Percentiles rank a stretch among this genome's conserved stretches.
phyloP scores from a whole-genome alignment of 2,797 vertebrate genomes.

The Alca torda region DNA sequence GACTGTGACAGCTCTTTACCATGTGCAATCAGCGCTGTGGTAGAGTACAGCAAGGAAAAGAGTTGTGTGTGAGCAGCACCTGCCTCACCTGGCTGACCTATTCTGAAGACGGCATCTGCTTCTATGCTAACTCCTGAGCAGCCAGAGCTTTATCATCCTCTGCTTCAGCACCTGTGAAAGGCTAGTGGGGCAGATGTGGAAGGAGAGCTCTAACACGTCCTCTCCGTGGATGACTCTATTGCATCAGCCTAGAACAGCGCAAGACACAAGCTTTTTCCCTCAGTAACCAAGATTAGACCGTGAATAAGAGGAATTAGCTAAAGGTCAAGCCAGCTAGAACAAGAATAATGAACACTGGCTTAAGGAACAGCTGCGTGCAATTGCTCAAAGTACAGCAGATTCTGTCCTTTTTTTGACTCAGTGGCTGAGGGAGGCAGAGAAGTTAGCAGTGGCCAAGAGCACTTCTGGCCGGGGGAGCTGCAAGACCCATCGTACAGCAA shows the following conservation, averaged over 20 bases:
- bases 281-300: slow-evolving; percentile 40
- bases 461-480: neutral
- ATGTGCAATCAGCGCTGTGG: neutral
- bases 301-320: slow-evolving; percentile 55
- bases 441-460: neutral
- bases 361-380: slow-evolving; percentile 50
- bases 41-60: neutral
- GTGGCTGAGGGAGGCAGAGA: neutral
- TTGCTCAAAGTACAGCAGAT: slow-evolving; percentile 32
- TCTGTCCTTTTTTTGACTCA: slow-evolving; percentile 5
- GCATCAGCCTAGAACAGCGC: neutral
- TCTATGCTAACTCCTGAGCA: neutral
- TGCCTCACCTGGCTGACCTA: neutral
- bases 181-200: neutral
- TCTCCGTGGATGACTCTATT: neutral
- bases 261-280: neutral
- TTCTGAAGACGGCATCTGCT: neutral
- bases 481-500: neutral
- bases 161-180: neutral
- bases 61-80: neutral
- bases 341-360: slow-evolving; percentile 29
- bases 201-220: neutral
- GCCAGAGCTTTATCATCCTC: neutral
- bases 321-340: slow-evolving; percentile 54
- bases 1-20: neutral